Conservation (phyloP, 2,888 invertebrate species). For the Neoascia interrupta region DNA sequence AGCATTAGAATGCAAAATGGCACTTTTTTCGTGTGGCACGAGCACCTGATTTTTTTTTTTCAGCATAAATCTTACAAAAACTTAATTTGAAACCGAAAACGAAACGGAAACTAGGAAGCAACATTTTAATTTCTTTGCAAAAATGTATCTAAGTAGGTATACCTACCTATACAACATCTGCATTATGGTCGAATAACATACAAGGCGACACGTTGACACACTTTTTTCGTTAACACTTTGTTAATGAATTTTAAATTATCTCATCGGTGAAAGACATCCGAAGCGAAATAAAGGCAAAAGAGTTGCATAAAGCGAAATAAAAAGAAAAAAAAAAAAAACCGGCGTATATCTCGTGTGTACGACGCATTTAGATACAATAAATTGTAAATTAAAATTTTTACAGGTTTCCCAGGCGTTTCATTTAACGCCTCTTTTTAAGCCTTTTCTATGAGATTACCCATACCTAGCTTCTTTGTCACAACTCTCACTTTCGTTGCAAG, state of each 20-base stretch:
- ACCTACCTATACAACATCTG: neutral
- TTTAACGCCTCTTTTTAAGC: no score
- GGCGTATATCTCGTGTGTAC: no score
- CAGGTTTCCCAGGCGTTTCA: no score
- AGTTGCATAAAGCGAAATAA: no score
- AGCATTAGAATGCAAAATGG: neutral
- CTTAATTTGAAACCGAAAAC: neutral
- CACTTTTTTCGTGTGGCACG: no score
- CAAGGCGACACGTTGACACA: constrained; percentile 33
- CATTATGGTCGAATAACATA: constrained; percentile 8
- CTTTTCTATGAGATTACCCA: no score
- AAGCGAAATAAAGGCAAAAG: neutral
- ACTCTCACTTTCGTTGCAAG: constrained; percentile 1
- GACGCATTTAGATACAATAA: no score
- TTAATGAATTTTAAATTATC: constrained; percentile 56
- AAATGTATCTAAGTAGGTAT: neutral
- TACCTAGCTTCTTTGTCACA: no score
- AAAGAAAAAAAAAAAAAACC: no score
- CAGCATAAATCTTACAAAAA: no score
- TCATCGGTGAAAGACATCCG: constrained; percentile 31
- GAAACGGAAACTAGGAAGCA: neutral
- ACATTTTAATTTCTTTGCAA: neutral
- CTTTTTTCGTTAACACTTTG: constrained; percentile 10
- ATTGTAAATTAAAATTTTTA: no score
- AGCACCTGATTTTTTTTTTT: no score